Evolutionary conservation across 2,113 vertebrate species (phyloP).

Genomic region (Papio anubis): DNA sequence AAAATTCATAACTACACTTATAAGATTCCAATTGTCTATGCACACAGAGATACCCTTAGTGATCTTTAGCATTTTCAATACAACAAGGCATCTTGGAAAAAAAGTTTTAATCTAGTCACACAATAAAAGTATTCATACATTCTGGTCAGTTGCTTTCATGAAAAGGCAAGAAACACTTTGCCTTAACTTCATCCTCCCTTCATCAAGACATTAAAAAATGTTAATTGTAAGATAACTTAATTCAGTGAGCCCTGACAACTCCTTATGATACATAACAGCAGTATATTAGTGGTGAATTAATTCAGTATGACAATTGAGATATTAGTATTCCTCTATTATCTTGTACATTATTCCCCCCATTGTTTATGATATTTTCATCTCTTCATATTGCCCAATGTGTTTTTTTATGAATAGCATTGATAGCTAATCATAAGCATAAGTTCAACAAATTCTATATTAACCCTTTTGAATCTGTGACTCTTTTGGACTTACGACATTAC

Average conservation of each 20-base stretch:
- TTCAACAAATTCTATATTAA: background rate
- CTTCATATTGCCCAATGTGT: background rate
- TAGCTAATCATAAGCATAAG: constrained; percentile 24
- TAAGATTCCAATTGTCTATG: background rate
- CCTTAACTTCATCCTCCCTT: background rate
- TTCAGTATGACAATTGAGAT: constrained; percentile 17
- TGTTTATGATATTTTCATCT: constrained; percentile 1
- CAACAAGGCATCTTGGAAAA: background rate
- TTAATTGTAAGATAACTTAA: constrained; percentile 50
- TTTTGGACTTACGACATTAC: background rate
- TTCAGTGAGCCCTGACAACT: constrained; percentile 38
- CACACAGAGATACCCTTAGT: background rate
- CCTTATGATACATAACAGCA: background rate
- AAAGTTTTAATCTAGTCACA: background rate
- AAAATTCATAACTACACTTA: background rate
- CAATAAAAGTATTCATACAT: background rate
- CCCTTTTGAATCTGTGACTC: background rate
- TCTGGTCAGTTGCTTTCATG: constrained; percentile 9
- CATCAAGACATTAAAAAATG: background rate
- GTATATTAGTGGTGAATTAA: constrained; percentile 39
- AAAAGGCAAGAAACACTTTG: background rate
- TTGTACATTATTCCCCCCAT: background rate
- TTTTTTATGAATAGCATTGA: background rate
- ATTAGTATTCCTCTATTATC: constrained; percentile 41
- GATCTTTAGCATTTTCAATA: background rate